Evolutionary conservation across 2,113 vertebrate genomes (phyloP).

Genomic region (Brachyistius frenatus): DNA sequence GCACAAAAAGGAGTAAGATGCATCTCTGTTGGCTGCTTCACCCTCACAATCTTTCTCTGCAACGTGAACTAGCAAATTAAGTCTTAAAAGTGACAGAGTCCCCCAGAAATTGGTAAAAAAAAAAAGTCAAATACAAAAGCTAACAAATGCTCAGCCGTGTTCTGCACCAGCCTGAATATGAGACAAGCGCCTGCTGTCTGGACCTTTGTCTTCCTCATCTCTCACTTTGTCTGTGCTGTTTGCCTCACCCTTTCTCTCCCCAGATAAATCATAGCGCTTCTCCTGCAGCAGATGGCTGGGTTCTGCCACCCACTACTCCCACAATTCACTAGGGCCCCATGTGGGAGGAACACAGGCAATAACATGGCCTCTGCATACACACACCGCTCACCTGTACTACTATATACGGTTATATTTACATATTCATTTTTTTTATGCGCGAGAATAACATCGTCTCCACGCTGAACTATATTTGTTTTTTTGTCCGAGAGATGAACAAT

Average conservation of each 20-base stretch:
- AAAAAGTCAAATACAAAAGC: too few relatives aligned
- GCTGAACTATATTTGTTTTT: not conserved
- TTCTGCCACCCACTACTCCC: slow-evolving; percentile 57
- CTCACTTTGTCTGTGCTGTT: too few relatives aligned
- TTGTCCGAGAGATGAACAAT: not conserved
- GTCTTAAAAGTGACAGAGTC: too few relatives aligned
- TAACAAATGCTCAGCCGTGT: too few relatives aligned
- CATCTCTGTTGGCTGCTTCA: too few relatives aligned
- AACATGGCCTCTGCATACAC: slow-evolving; percentile 49
- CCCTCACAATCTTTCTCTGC: too few relatives aligned
- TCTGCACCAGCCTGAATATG: too few relatives aligned
- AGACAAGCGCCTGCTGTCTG: too few relatives aligned
- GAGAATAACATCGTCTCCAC: not conserved
- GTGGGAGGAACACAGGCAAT: slow-evolving; percentile 55
- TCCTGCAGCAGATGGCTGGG: slow-evolving; percentile 64
- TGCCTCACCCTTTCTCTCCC: slow-evolving; percentile 24
- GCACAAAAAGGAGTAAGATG: too few relatives aligned
- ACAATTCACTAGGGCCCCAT: slow-evolving; percentile 46
- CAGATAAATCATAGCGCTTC: slow-evolving; percentile 27
- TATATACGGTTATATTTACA: slow-evolving; percentile 29
- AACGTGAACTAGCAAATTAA: too few relatives aligned
- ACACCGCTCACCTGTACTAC: slow-evolving; percentile 52
- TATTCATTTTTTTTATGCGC: not conserved
- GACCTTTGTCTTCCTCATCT: too few relatives aligned
- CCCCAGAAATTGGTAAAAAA: too few relatives aligned